Conservation (phyloP, 2,113 vertebrate species). For the Malurus alboscapulatus region DNA sequence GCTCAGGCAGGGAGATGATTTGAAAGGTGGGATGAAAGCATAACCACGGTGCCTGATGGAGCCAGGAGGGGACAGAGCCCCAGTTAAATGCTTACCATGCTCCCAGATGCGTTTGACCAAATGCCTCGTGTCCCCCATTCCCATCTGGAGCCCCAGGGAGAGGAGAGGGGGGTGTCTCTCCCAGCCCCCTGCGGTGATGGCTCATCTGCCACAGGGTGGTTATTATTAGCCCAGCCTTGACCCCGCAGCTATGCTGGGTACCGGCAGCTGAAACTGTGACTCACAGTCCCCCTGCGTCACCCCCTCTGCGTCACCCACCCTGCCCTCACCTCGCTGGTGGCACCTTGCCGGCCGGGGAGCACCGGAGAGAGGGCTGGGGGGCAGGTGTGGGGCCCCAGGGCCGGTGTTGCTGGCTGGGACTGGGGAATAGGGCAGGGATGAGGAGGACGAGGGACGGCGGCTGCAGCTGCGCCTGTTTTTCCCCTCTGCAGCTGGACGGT, state of each 20-base stretch:
- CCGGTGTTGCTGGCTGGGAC: fast-evolving
- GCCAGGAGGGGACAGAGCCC: background rate
- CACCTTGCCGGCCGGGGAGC: background rate
- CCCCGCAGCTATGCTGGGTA: background rate
- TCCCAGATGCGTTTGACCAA: background rate
- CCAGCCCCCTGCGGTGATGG: fast-evolving
- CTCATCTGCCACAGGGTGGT: background rate
- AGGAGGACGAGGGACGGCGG: background rate
- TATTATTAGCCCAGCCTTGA: background rate
- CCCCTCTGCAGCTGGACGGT: background rate
- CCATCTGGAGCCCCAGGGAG: background rate
- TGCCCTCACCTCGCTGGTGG: background rate
- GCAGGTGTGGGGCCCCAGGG: background rate
- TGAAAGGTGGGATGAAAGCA: background rate
- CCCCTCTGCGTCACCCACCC: background rate
- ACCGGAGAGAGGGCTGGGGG: background rate
- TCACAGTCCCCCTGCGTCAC: background rate
- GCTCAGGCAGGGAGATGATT: background rate
- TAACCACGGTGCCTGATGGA: fast-evolving
- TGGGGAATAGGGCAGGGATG: background rate
- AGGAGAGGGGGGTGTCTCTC: background rate
- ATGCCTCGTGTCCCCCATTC: background rate
- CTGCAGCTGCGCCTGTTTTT: background rate
- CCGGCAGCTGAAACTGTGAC: constrained; percentile 18
- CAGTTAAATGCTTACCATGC: fast-evolving